Conservation (phyloP, 2,888 invertebrate species). For the Liodrosophila aerea region DNA sequence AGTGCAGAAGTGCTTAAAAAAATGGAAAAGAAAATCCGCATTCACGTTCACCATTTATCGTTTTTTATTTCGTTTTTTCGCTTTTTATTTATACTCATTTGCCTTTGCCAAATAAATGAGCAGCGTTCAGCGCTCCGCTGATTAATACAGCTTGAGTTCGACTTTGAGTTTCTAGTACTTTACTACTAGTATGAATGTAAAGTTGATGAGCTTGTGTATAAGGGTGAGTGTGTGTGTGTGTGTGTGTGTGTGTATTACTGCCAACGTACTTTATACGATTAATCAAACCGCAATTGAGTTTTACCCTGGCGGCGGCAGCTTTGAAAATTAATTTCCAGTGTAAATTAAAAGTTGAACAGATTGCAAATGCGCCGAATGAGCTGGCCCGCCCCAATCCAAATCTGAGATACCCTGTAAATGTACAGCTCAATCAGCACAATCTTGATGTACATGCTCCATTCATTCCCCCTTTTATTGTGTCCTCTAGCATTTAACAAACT, state of each 20-base stretch:
- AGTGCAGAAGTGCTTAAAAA: constrained; percentile 51
- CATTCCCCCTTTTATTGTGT: no score
- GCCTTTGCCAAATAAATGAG: constrained; percentile 69
- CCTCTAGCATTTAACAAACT: constrained; percentile 68
- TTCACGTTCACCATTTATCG: constrained; percentile 27
- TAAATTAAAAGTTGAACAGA: constrained; percentile 56
- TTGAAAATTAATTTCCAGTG: constrained; percentile 62
- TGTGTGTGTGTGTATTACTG: constrained; percentile 22
- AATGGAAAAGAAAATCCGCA: constrained; percentile 38
- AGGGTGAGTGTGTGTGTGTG: constrained; percentile 13
- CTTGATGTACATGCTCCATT: constrained; percentile 32
- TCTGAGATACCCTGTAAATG: constrained; percentile 3
- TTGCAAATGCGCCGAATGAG: background rate
- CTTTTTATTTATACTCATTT: constrained; percentile 49
- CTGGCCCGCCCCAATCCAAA: background rate
- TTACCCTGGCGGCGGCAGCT: constrained; percentile 35
- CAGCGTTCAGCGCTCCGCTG: constrained; percentile 63
- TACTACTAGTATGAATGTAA: constrained; percentile 35
- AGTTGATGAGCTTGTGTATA: constrained; percentile 4
- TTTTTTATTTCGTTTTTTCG: constrained; percentile 20
- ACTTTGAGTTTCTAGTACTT: constrained; percentile 32
- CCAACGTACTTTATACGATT: constrained; percentile 50
- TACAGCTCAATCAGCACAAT: constrained; percentile 41
- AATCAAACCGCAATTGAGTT: constrained; percentile 70
- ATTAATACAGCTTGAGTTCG: constrained; percentile 68